A percentile compares a stretch with the other conserved stretches of the same genome.
These are phyloP conservation scores for Heliconius hermathena DNA, from an alignment of 1,140 invertebrate genomes.

Conservation along the genomic window DNA sequence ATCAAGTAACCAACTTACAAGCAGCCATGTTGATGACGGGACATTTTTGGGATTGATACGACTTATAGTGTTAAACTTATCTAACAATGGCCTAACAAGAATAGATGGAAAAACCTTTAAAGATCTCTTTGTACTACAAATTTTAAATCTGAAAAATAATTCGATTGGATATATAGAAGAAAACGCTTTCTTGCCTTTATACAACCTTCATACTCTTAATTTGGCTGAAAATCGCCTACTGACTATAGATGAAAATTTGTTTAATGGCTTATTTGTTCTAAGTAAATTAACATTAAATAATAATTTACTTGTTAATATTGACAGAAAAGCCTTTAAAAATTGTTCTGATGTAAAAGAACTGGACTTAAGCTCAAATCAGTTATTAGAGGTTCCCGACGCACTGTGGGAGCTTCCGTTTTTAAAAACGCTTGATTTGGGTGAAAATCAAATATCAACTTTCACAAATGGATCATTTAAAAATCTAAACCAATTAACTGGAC, in stretches of 20 bases:
- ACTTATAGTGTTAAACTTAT: conserved; percentile 92
- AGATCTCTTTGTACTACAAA: conserved; percentile 93
- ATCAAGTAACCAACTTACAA: conserved; percentile 92
- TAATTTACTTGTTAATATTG: conserved; percentile 91
- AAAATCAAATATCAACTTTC: conserved; percentile 92
- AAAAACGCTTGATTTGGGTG: conserved; percentile 92
- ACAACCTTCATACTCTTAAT: conserved; percentile 93
- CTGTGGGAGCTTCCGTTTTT: conserved; percentile 91
- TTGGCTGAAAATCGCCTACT: conserved; percentile 92
- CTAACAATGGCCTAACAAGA: conserved; percentile 90
- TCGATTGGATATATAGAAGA: conserved; percentile 93
- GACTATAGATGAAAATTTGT: conserved; percentile 89
- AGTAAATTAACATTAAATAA: conserved; percentile 92
- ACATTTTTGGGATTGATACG: conserved; percentile 92
- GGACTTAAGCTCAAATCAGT: conserved; percentile 92
- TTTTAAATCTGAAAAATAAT: conserved; percentile 93
- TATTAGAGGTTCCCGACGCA: conserved; percentile 91
- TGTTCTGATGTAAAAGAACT: conserved; percentile 95
- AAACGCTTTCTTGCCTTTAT: conserved; percentile 92
- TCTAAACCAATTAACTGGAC: conserved; percentile 90
- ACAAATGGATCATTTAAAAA: conserved; percentile 92
- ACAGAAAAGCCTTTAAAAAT: conserved; percentile 93
- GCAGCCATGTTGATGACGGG: conserved; percentile 90
- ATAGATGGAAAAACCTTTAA: conserved; percentile 93
- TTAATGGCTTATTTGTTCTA: conserved; percentile 92